phyloP scores from a whole-genome alignment of 2,888 invertebrate genomes.

The Agonopterix subpropinquella region DNA sequence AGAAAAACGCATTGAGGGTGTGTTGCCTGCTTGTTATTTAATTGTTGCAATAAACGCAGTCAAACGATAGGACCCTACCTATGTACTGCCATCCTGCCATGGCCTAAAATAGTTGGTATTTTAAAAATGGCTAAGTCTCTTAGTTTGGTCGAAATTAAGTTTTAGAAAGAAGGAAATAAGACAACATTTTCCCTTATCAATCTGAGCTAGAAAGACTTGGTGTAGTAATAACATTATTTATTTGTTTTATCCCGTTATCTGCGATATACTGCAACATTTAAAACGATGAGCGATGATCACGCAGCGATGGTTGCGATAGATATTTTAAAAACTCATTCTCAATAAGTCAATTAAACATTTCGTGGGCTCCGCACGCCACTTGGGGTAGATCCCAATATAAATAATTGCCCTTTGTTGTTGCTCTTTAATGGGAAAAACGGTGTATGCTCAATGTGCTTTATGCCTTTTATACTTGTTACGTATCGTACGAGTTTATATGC shows the following conservation, averaged over 20 bases:
- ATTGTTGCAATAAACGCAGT: too few species aligned
- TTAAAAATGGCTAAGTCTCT: too few species aligned
- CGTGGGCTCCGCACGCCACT: constrained; percentile 63
- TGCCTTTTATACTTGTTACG: neutral
- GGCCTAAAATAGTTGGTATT: too few species aligned
- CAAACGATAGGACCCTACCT: too few species aligned
- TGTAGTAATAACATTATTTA: neutral
- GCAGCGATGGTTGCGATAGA: constrained; percentile 56
- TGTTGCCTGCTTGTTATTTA: too few species aligned
- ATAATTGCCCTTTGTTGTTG: constrained; percentile 67
- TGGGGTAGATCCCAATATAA: constrained; percentile 57
- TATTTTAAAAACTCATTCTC: constrained; percentile 68
- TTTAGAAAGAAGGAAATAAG: too few species aligned
- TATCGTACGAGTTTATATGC: too few species aligned
- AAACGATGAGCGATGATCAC: constrained; percentile 38
- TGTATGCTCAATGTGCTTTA: constrained; percentile 11
- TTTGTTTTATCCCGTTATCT: neutral
- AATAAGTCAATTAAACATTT: constrained; percentile 74
- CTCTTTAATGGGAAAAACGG: constrained; percentile 39
- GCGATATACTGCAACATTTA: constrained; percentile 26
- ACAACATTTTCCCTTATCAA: too few species aligned
- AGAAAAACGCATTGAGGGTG: too few species aligned
- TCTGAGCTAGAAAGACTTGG: too few species aligned
- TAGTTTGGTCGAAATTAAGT: too few species aligned
- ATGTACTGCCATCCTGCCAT: too few species aligned